A percentile compares a stretch with the other conserved stretches of the same genome.
Conservation (phyloP, 2,113 vertebrate genomes). For the Carollia perspicillata region DNA sequence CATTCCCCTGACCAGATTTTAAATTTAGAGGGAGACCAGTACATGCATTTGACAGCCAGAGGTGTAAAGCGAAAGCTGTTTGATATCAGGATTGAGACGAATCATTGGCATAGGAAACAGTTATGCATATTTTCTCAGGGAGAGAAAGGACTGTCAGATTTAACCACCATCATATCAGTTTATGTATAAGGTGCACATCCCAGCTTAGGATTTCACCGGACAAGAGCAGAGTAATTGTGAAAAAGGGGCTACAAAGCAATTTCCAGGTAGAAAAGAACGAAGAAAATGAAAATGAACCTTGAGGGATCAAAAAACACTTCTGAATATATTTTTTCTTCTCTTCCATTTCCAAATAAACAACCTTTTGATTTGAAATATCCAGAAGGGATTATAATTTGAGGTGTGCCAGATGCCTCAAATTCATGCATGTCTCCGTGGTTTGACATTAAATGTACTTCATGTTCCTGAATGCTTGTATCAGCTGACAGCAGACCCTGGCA, state of each 20-base stretch:
- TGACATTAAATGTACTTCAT: not conserved
- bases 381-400: not conserved
- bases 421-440: not conserved
- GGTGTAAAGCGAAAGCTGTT: slow-evolving; percentile 72
- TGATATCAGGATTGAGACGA: slow-evolving; percentile 73
- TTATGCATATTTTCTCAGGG: slow-evolving; percentile 62
- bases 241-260: slow-evolving; percentile 45
- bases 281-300: slow-evolving; percentile 26
- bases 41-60: slow-evolving; percentile 66
- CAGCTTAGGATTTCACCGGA: slow-evolving; percentile 50
- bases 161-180: slow-evolving; percentile 49
- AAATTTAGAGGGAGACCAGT: slow-evolving; percentile 64
- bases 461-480: not conserved
- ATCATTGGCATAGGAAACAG: slow-evolving; percentile 60
- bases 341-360: slow-evolving; percentile 38
- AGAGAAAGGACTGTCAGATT: slow-evolving; percentile 69
- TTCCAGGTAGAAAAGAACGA: slow-evolving; percentile 36
- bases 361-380: slow-evolving; percentile 16
- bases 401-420: not conserved
- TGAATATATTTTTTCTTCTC: slow-evolving; percentile 21
- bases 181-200: not conserved
- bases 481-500: not conserved
- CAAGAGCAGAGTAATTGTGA: not conserved
- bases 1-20: slow-evolving; percentile 70
- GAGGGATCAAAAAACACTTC: not conserved